Conservation (phyloP, 1,140 invertebrate species). For the Charaxes varanes region DNA sequence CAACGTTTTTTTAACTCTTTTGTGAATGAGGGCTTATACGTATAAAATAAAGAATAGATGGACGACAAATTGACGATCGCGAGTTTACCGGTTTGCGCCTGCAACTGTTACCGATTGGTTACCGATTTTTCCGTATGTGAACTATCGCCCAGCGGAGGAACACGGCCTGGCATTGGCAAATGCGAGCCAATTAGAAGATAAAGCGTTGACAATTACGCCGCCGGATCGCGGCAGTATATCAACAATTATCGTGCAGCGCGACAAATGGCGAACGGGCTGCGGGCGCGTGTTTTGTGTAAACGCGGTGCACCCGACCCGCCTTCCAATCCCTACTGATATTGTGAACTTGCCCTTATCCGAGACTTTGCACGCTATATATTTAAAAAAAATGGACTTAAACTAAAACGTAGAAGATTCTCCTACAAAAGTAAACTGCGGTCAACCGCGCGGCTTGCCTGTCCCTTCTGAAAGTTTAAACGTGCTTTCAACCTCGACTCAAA, state of each 20-base stretch:
- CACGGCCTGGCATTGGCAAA: constrained; percentile 67
- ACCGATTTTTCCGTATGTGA: constrained; percentile 38
- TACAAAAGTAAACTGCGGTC: too few species aligned
- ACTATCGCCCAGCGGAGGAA: constrained; percentile 46
- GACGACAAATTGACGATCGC: too few species aligned
- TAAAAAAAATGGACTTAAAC: too few species aligned
- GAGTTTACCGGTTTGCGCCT: constrained; percentile 3
- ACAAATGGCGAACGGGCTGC: constrained; percentile 57
- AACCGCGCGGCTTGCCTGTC: too few species aligned
- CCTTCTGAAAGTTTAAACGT: too few species aligned
- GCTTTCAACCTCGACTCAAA: too few species aligned
- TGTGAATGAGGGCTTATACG: too few species aligned
- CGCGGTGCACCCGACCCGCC: constrained; percentile 38
- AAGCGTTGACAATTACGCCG: constrained; percentile 72
- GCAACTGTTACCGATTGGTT: constrained; percentile 35
- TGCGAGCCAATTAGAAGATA: constrained; percentile 73
- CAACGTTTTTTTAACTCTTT: too few species aligned
- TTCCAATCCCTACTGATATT: neutral
- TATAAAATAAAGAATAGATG: too few species aligned
- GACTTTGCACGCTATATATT: too few species aligned
- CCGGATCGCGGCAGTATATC: constrained; percentile 71
- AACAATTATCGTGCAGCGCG: constrained; percentile 70
- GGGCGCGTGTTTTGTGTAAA: constrained; percentile 42
- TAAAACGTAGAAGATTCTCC: too few species aligned
- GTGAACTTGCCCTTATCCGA: neutral